phyloP scores from a whole-genome alignment of 2,797 vertebrate species.

The Hafferia zeledoni region DNA sequence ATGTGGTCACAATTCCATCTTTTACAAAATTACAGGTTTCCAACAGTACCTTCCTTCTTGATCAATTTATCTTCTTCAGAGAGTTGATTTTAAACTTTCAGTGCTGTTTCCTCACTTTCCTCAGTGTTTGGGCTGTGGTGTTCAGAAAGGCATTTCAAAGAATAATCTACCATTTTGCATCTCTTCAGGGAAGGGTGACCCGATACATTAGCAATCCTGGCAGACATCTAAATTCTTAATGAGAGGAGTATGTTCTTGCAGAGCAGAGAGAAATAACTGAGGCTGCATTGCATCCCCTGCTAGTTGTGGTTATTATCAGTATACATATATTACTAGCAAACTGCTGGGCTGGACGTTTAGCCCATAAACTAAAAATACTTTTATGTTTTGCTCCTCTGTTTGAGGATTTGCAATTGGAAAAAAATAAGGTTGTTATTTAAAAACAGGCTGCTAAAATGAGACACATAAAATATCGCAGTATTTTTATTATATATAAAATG shows the following conservation, averaged over 20 bases:
- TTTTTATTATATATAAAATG: constrained; percentile 66
- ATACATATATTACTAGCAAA: constrained; percentile 41
- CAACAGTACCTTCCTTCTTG: background rate
- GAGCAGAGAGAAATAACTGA: constrained; percentile 36
- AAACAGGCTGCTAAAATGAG: constrained; percentile 66
- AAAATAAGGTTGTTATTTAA: constrained; percentile 64
- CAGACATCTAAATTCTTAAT: constrained; percentile 40
- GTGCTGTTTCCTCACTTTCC: background rate
- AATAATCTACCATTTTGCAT: constrained; percentile 5
- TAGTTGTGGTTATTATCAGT: constrained; percentile 64
- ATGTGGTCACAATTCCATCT: background rate
- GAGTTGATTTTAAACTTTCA: background rate
- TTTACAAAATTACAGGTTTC: background rate
- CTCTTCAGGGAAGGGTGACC: constrained; percentile 33
- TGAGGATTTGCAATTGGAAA: constrained; percentile 56
- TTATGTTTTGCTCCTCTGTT: constrained; percentile 58
- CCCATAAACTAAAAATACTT: constrained; percentile 64
- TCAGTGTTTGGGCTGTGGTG: background rate
- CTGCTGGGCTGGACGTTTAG: constrained; percentile 58
- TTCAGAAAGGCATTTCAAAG: constrained; percentile 2
- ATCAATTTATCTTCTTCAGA: background rate
- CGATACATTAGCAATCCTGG: background rate
- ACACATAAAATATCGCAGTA: constrained; percentile 64
- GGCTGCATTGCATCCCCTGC: constrained; percentile 43
- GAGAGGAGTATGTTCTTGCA: constrained; percentile 26